phyloP scores from a whole-genome alignment of 2,113 vertebrate species.

The Proteles cristata region DNA sequence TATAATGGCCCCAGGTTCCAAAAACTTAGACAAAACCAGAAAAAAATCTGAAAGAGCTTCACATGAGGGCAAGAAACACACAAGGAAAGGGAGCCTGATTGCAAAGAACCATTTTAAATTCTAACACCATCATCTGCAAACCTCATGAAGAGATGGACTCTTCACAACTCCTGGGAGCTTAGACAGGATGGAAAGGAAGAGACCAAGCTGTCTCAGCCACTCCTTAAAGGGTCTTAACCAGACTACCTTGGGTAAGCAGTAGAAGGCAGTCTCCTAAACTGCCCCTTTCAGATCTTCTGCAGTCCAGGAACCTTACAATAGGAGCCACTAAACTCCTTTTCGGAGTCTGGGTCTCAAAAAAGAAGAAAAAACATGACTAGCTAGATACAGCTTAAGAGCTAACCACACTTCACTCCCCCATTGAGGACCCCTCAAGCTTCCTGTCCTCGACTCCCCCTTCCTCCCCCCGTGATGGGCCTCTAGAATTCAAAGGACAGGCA shows the following conservation, averaged over 20 bases:
- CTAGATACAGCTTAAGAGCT: not conserved
- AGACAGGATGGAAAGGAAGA: not conserved
- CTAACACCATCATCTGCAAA: not conserved
- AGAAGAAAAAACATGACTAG: not conserved
- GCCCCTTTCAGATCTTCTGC: not conserved
- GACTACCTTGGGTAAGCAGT: not conserved
- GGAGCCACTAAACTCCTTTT: not conserved
- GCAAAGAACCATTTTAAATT: not conserved
- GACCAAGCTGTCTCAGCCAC: not conserved
- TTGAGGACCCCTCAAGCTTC: not conserved
- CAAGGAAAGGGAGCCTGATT: not conserved
- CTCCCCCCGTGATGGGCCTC: not conserved
- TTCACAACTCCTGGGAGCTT: not conserved
- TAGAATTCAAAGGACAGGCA: conserved; percentile 41
- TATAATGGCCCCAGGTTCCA: not conserved
- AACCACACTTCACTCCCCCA: not conserved
- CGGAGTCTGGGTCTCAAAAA: conserved; percentile 36
- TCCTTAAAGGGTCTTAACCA: not conserved
- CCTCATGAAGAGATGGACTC: not conserved
- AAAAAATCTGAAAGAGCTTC: conserved; percentile 32
- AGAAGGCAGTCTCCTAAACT: not conserved
- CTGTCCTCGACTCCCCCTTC: not conserved
- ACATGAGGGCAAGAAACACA: not conserved
- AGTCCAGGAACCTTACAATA: not conserved
- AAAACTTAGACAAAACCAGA: conserved; percentile 27